phyloP scores from a whole-genome alignment of 2,888 invertebrate species.

The Chydorus sphaericus region DNA sequence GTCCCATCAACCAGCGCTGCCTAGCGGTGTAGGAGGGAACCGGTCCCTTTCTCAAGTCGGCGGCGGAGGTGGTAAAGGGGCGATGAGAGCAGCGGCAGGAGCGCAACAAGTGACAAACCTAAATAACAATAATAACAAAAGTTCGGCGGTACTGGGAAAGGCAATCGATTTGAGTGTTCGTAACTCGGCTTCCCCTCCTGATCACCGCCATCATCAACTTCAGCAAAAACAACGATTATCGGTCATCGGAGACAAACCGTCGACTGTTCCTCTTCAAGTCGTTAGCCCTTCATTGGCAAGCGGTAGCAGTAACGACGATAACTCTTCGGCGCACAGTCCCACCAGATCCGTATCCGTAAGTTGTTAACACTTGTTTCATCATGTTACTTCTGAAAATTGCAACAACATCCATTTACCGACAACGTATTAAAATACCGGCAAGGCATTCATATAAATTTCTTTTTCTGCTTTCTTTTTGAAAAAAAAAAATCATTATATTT shows the following conservation, averaged over 20 bases:
- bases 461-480: too few species aligned
- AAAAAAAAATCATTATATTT: too few species aligned
- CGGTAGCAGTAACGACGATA: neutral
- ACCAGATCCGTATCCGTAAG: conserved; percentile 2
- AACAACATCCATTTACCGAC: too few species aligned
- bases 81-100: neutral
- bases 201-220: neutral
- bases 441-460: too few species aligned
- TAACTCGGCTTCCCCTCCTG: neutral
- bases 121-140: too few species aligned
- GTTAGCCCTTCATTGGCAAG: neutral
- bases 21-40: neutral
- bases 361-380: too few species aligned
- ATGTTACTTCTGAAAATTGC: too few species aligned
- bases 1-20: neutral
- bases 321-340: conserved; percentile 1
- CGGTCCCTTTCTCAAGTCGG: neutral
- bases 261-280: neutral
- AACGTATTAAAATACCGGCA: too few species aligned
- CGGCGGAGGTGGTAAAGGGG: neutral
- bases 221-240: too few species aligned
- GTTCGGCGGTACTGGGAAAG: neutral
- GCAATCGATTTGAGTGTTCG: conserved; percentile 1
- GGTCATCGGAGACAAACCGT: neutral
- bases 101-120: too few species aligned